A percentile compares a stretch with the other conserved stretches of the same genome.
Evolutionary conservation across 2,113 vertebrate genomes (phyloP).

Genomic region (Mormyrus lacerda): DNA sequence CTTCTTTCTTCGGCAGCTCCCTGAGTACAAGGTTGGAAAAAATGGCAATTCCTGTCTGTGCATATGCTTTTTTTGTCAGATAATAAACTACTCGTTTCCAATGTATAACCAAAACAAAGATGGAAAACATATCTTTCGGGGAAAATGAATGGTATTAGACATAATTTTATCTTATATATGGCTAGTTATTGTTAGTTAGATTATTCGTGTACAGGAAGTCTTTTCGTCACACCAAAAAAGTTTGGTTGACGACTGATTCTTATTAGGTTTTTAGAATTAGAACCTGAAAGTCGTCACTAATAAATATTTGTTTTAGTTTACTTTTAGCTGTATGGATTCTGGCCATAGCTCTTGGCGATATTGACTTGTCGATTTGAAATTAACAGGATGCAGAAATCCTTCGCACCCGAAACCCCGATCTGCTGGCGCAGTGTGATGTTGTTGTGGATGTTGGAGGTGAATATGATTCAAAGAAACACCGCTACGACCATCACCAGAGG

Average conservation of each 20-base stretch:
- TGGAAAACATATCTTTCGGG: not conserved
- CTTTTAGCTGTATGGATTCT: not conserved
- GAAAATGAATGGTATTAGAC: not conserved
- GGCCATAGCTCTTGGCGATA: not conserved
- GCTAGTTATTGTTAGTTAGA: not conserved
- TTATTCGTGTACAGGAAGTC: not conserved
- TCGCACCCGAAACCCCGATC: slow-evolving; percentile 72
- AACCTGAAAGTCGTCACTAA: not conserved
- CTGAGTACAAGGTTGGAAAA: slow-evolving; percentile 70
- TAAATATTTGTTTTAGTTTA: not conserved
- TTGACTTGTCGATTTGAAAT: not conserved
- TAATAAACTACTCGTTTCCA: not conserved
- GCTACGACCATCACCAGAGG: slow-evolving; percentile 95
- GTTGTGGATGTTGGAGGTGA: slow-evolving; percentile 90
- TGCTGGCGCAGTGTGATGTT: slow-evolving; percentile 71
- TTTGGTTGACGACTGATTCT: not conserved
- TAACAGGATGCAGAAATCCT: slow-evolving; percentile 77
- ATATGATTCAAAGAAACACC: slow-evolving; percentile 74
- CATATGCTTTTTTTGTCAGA: not conserved
- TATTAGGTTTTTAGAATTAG: not conserved
- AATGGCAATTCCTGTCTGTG: not conserved
- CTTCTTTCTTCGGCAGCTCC: slow-evolving; percentile 75
- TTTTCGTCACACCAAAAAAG: not conserved
- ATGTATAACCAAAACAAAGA: not conserved
- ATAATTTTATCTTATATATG: not conserved